Evolutionary conservation across 1,140 invertebrate species (phyloP).

Genomic region (Oncopodura yosiiana): DNA sequence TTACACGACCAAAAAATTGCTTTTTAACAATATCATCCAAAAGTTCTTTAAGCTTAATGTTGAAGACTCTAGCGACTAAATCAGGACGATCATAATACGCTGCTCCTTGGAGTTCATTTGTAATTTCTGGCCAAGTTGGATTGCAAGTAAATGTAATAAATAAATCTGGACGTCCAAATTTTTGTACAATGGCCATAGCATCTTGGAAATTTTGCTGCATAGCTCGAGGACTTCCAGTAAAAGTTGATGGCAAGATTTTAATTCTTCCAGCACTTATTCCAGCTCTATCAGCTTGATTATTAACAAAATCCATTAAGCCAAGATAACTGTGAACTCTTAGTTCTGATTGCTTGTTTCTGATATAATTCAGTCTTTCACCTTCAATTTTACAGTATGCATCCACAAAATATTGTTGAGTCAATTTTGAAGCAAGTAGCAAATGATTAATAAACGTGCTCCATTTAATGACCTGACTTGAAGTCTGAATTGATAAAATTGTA

Average conservation of each 20-base stretch:
- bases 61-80: constrained; percentile 43
- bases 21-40: constrained; percentile 28
- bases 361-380: constrained; percentile 33
- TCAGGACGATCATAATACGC: constrained; percentile 40
- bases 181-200: constrained; percentile 39
- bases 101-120: constrained; percentile 35
- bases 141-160: constrained; percentile 45
- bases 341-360: constrained; percentile 32
- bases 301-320: constrained; percentile 26
- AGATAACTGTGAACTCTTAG: constrained; percentile 35
- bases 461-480: too few species aligned
- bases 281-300: constrained; percentile 3
- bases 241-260: constrained; percentile 27
- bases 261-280: constrained; percentile 9
- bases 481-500: too few species aligned
- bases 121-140: constrained; percentile 41
- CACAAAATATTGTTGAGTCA: constrained; percentile 37
- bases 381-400: constrained; percentile 37
- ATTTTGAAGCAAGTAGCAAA: constrained; percentile 30
- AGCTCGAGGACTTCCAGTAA: constrained; percentile 35
- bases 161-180: constrained; percentile 40
- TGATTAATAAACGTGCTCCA: too few species aligned
- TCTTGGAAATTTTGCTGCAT: constrained; percentile 40
- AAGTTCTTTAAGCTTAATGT: constrained; percentile 40
- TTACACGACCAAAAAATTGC: constrained; percentile 34